Conservation (phyloP, 2,888 invertebrate species). For the Clitarchus hookeri region DNA sequence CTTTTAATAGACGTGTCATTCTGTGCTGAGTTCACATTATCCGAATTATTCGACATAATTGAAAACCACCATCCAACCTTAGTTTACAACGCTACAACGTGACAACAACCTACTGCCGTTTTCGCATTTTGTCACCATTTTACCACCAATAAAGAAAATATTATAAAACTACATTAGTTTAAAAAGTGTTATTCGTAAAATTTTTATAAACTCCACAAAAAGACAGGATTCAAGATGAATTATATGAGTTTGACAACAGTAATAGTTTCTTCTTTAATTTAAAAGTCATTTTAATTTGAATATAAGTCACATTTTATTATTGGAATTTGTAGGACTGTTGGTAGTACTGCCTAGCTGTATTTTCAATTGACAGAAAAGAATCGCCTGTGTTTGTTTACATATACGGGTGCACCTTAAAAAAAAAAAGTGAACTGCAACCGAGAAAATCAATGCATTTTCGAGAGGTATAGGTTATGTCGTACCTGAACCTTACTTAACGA, state of each 20-base stretch:
- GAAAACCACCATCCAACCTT: background rate
- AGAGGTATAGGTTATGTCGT: background rate
- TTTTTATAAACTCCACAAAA: no score
- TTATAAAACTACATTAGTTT: background rate
- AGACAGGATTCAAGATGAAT: no score
- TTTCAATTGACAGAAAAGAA: background rate
- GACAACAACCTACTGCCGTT: conserved; percentile 14
- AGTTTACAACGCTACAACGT: conserved; percentile 2
- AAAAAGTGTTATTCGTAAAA: no score
- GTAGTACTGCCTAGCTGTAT: background rate
- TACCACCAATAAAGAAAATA: background rate
- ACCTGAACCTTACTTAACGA: background rate
- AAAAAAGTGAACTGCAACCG: background rate
- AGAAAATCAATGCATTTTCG: background rate
- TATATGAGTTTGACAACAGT: no score
- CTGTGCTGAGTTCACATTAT: background rate
- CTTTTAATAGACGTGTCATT: conserved; percentile 11
- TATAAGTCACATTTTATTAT: no score
- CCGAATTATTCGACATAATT: background rate
- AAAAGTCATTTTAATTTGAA: no score
- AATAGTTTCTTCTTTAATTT: no score
- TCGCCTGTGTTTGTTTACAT: background rate
- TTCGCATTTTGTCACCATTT: conserved; percentile 6
- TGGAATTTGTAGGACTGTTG: background rate
- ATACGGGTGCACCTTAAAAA: background rate